These are phyloP conservation scores for Notarius quadriscutis DNA, from an alignment of 2,113 vertebrate genomes.

Conservation along the genomic window DNA sequence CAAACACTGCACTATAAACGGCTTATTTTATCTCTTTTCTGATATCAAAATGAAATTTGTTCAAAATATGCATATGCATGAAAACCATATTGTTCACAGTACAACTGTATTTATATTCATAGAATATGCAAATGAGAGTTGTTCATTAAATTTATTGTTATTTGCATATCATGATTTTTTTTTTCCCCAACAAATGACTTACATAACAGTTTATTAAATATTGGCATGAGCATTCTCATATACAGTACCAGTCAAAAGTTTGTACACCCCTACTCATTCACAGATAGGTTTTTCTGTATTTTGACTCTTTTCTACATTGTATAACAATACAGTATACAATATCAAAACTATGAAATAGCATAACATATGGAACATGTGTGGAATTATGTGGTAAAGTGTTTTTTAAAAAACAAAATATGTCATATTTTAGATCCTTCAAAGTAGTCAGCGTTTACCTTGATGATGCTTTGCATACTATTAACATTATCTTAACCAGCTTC, in stretches of 20 bases:
- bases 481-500: no score
- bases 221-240: not conserved
- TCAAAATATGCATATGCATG: not conserved
- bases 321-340: no score
- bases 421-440: no score
- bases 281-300: no score
- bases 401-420: no score
- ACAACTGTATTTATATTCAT: not conserved
- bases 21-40: not conserved
- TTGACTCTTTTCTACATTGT: no score
- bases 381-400: no score
- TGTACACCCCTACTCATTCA: no score
- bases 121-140: not conserved
- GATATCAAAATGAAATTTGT: not conserved
- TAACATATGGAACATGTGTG: no score
- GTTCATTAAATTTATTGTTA: not conserved
- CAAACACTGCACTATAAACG: not conserved
- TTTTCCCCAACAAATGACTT: not conserved
- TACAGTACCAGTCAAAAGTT: not conserved
- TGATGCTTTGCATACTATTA: no score
- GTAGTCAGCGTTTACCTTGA: no score
- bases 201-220: not conserved
- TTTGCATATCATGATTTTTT: not conserved
- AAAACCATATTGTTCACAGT: not conserved
- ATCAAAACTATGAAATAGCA: no score